Base-by-base conservation (phyloP, 1,140 invertebrate genomes). In the Lucilia cuprina region DNA sequence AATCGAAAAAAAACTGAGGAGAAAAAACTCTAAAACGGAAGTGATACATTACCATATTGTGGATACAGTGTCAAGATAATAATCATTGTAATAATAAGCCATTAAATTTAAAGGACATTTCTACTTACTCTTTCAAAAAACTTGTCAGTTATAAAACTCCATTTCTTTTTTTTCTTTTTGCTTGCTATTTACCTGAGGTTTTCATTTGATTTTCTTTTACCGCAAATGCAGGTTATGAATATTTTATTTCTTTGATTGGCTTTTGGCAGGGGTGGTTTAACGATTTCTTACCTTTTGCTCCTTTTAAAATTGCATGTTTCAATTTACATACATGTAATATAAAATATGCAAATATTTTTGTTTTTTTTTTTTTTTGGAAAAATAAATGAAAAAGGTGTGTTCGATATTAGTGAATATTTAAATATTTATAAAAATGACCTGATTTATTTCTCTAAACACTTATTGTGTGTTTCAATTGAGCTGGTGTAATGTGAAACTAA, bases 31-130 rank as follows among this genome's bases (percentile, higher is more conserved):
- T 55, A 55, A 21, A 70, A 70, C 65, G 65, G 65, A 70, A 70
- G n/a, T 70, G 17, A 70, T 70, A n/a, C 19, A 70, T 70, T 70
- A 70, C 65, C 65, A 70, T 70, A 70, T 70, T 70, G 65, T 70
- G 65, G 65, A 19, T 21, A 70, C 5, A 21, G 65, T 70, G 65
- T 70, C 65, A 70, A 21, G 65, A 70, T 70, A 70, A 70, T 70
- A 70, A 70, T 70, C 65, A 21, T 70, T 19, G 65, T 21, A 70
- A 70, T 60, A 60, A 60, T 70, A 70, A 70, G 65, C 65, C 65
- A 70, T 70, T 21, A 70, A 70, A 70, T 12, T 70, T 21, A 70
- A 21, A 70, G 65, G 65, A 70, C 65, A 70, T 70, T 70, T 70
- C 9, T n/a, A 70, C 21, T 21, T 70, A 70, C n/a, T 19, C 65